Evolutionary conservation across 2,113 vertebrate genomes (phyloP), one percentile per base, ranked within the genome.

Genomic region (Riparia riparia): DNA sequence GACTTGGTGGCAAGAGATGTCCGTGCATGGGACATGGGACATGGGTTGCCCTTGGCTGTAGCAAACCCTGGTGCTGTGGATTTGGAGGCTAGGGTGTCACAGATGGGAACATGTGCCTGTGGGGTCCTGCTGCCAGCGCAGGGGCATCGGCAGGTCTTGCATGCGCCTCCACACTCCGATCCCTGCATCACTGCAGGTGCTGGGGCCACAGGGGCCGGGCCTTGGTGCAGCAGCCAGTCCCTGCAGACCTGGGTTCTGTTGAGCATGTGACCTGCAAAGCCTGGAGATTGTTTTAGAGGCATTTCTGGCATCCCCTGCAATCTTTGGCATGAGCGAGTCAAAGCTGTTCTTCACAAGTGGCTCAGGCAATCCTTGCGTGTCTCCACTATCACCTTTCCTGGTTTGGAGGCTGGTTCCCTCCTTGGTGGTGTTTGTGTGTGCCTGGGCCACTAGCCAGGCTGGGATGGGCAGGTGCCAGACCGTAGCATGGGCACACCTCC

Each of bases 151-250:
- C 39, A 71, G 66, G 53, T 39, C 65, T 41, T 88, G 85, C 71
- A 58, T 26, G 71, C 0, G 0, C 22, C 57, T 26, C 82, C n/a
- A 86, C 47, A 77, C 31, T 32, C 68, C 32, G 28, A 0, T 21
- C 57, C 24, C 64, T 31, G 49, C 15, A 3, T 34, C 78, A 6
- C 70, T 82, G 66, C 10, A 18, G 73, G 9, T 42, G 32, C 51
- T 64, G 61, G 41, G 60, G 41, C 34, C 57, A 19, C 44, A 19
- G 9, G 17, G 11, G 19, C 31, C 51, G 87, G 39, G 17, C 31
- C 29, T 39, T 24, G 45, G 31, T 19, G 10, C 60, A 71, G 57
- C 54, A 84, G 63, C 45, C 15, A 10, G 44, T 56, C 22, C 57
- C 37, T 68, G 24, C 11, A 82, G 22, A 8, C 16, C 16, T 71